Percentiles rank a stretch among this genome's conserved stretches.
phyloP scores from a whole-genome alignment of 2,113 vertebrate species.

The Cariama cristata region DNA sequence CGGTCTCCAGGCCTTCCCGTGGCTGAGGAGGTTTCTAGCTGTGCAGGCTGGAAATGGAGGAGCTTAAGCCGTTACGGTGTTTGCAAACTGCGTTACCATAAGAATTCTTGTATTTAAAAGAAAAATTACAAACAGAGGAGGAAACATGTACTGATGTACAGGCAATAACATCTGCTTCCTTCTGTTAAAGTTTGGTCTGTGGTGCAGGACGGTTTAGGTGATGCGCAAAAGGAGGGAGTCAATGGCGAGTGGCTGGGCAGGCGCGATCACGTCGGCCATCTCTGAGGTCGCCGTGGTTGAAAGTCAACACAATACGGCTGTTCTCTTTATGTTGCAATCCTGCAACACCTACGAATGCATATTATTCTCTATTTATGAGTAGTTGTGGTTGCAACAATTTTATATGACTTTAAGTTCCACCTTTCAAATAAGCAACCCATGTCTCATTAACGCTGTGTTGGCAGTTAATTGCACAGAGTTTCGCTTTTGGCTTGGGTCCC shows the following conservation, averaged over 20 bases:
- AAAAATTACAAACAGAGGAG: background rate
- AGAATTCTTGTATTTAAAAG: background rate
- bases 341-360: accelerated
- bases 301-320: background rate
- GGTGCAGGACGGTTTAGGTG: accelerated
- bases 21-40: background rate
- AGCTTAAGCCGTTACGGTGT: background rate
- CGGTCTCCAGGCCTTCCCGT: conserved; percentile 10
- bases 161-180: background rate
- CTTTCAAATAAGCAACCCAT: background rate
- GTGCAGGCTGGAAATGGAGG: conserved; percentile 1
- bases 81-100: background rate
- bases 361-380: background rate
- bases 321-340: accelerated
- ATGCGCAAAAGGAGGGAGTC: background rate
- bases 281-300: background rate
- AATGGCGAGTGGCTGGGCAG: background rate
- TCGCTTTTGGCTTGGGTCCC: background rate
- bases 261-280: accelerated
- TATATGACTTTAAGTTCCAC: background rate
- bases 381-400: background rate
- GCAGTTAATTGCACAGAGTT: background rate
- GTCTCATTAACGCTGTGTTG: accelerated
- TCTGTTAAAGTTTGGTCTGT: accelerated
- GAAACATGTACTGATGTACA: background rate